A percentile compares a stretch with the other conserved stretches of the same genome.
Conservation (phyloP, 2,888 invertebrate genomes). For the Ochropacha duplaris region DNA sequence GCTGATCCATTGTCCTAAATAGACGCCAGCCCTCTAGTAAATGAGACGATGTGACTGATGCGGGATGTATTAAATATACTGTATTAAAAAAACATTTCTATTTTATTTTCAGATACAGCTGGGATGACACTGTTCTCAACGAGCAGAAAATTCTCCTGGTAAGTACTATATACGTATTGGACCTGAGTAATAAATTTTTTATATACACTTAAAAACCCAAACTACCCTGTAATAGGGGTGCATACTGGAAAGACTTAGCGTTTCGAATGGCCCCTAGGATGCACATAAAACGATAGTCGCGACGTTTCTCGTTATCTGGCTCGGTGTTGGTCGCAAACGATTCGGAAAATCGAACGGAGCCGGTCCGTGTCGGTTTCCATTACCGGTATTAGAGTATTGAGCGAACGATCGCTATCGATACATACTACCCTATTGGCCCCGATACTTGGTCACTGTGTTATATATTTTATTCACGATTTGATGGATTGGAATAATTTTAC, state of each 20-base stretch:
- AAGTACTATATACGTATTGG: constrained; percentile 27
- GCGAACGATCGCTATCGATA: constrained; percentile 36
- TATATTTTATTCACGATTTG: constrained; percentile 12
- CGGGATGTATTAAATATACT: too few species aligned
- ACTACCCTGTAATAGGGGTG: constrained; percentile 28
- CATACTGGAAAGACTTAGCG: constrained; percentile 24
- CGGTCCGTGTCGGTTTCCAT: constrained; percentile 55
- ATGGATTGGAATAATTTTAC: constrained; percentile 13
- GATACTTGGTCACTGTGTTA: background rate
- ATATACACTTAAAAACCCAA: constrained; percentile 10
- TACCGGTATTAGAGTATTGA: constrained; percentile 72
- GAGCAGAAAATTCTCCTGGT: constrained; percentile 55
- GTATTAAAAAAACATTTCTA: constrained; percentile 12
- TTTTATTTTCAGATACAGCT: constrained; percentile 65
- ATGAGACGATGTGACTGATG: too few species aligned
- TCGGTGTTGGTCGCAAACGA: constrained; percentile 67
- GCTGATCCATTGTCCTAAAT: background rate
- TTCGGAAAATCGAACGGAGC: constrained; percentile 76
- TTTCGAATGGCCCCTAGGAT: constrained; percentile 28
- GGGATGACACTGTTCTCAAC: constrained; percentile 56
- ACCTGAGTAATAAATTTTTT: background rate
- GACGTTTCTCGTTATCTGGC: constrained; percentile 71
- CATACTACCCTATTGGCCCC: constrained; percentile 20
- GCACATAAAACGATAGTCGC: constrained; percentile 66
- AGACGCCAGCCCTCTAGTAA: too few species aligned